phyloP scores from a whole-genome alignment of 2,888 invertebrate genomes.

The Lordiphosa andalusiaca region DNA sequence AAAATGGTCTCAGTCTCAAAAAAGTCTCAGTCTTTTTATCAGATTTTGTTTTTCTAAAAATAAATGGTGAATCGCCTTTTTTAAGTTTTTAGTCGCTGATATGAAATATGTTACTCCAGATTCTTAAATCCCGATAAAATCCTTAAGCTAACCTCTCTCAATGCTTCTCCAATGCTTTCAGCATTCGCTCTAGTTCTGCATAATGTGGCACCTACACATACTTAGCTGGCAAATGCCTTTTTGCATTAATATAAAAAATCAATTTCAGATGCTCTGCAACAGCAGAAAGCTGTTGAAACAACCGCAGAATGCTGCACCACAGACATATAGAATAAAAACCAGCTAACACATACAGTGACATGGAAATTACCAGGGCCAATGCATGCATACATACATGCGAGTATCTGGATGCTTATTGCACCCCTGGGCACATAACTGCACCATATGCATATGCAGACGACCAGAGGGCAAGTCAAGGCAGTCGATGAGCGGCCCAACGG shows the following conservation, averaged over 20 bases:
- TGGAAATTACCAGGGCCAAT: slow-evolving; percentile 9
- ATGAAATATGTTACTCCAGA: no score
- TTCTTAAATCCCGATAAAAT: no score
- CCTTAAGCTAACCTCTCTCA: no score
- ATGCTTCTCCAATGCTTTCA: background rate
- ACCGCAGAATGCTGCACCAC: slow-evolving; percentile 42
- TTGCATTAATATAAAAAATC: slow-evolving; percentile 63
- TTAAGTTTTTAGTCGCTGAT: no score
- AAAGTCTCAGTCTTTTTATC: no score
- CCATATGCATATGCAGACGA: slow-evolving; percentile 20
- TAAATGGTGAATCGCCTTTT: no score
- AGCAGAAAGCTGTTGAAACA: slow-evolving; percentile 18
- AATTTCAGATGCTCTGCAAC: slow-evolving; percentile 48
- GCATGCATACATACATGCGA: slow-evolving; percentile 3
- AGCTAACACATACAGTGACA: slow-evolving; percentile 18
- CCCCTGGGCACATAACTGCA: slow-evolving; percentile 22
- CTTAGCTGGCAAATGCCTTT: slow-evolving; percentile 2
- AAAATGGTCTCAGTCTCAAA: no score
- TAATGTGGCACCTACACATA: background rate
- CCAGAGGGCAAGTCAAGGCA: slow-evolving; percentile 18
- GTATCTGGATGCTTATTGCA: slow-evolving; percentile 17
- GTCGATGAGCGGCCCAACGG: slow-evolving; percentile 3
- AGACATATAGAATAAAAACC: slow-evolving; percentile 23
- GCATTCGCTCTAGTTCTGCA: background rate
- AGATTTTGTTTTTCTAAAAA: no score